These are phyloP conservation scores for Sussaba pulchella DNA, from an alignment of 2,888 invertebrate species.

Conservation along the genomic window DNA sequence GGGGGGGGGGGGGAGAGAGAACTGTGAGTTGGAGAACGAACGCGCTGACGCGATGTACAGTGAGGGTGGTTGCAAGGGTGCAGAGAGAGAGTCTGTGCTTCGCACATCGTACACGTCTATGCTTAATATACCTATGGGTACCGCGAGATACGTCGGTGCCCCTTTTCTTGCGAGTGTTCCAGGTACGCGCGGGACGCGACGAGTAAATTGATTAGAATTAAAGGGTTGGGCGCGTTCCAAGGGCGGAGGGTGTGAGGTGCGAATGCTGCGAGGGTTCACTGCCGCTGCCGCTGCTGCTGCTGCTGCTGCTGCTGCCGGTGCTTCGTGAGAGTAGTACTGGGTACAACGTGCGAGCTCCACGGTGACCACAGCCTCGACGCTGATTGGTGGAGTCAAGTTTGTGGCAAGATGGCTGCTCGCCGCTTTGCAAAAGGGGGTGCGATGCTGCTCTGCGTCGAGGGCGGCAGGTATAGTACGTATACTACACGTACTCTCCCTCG, in stretches of 20 bases:
- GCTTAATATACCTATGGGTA: background rate
- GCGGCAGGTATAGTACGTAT: constrained; percentile 62
- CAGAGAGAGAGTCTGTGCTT: constrained; percentile 10
- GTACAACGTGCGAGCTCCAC: constrained; percentile 76
- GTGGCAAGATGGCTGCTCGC: constrained; percentile 84
- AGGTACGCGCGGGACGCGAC: constrained; percentile 71
- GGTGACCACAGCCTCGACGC: constrained; percentile 84
- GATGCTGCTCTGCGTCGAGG: constrained; percentile 64
- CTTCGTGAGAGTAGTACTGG: constrained; percentile 47
- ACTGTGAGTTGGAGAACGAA: too few relatives aligned
- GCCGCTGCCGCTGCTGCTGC: constrained; percentile 13
- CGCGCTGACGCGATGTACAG: constrained; percentile 24
- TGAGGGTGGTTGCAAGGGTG: constrained; percentile 52
- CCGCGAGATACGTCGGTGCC: constrained; percentile 44
- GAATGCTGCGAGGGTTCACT: constrained; percentile 44
- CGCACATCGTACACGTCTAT: constrained; percentile 7
- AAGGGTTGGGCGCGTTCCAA: constrained; percentile 73
- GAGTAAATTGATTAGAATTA: constrained; percentile 84
- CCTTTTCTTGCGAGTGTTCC: constrained; percentile 63
- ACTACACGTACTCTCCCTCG: constrained; percentile 30
- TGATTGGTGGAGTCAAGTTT: constrained; percentile 85
- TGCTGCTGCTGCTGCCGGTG: constrained; percentile 44
- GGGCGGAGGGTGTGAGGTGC: constrained; percentile 43
- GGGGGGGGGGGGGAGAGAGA: constrained; percentile 17
- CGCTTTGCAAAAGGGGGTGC: constrained; percentile 66